These are phyloP conservation scores for Stichodactyla helianthus DNA, from an alignment of 64 coral and sea anemone genomes.

Conservation along the genomic window DNA sequence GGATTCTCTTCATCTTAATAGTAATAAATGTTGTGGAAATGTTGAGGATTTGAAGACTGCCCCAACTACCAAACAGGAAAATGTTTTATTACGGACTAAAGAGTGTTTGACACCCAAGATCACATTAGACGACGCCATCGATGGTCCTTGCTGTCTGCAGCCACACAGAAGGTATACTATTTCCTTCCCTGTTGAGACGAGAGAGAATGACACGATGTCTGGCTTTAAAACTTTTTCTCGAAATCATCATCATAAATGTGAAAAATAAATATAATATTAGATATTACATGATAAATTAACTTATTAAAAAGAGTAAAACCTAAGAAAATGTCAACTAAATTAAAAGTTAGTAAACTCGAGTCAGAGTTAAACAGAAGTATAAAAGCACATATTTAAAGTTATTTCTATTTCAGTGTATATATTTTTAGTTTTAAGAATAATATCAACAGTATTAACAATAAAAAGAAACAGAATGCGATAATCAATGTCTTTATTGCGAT, in stretches of 20 bases:
- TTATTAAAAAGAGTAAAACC: too few species aligned
- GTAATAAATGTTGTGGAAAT: neutral
- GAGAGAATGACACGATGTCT: neutral
- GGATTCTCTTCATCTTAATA: neutral
- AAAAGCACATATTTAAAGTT: too few species aligned
- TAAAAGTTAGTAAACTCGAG: too few species aligned
- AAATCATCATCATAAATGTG: neutral
- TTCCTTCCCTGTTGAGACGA: neutral
- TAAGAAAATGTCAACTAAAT: too few species aligned
- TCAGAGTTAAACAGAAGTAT: too few species aligned
- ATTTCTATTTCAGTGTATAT: too few species aligned
- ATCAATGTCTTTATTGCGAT: too few species aligned
- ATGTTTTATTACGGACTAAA: neutral
- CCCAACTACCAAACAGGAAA: neutral
- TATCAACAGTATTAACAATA: too few species aligned
- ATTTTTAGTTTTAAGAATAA: too few species aligned
- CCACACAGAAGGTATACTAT: slow-evolving; percentile 2
- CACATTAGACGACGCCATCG: slow-evolving; percentile 6
- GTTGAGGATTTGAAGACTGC: neutral
- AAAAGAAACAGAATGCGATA: too few species aligned
- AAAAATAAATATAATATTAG: neutral
- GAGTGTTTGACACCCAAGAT: neutral
- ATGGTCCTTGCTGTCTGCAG: slow-evolving; percentile 11
- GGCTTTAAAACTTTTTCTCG: neutral
- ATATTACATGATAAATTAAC: neutral